phyloP scores from a whole-genome alignment of 2,113 vertebrate species.

The Thinocorus orbignyianus region DNA sequence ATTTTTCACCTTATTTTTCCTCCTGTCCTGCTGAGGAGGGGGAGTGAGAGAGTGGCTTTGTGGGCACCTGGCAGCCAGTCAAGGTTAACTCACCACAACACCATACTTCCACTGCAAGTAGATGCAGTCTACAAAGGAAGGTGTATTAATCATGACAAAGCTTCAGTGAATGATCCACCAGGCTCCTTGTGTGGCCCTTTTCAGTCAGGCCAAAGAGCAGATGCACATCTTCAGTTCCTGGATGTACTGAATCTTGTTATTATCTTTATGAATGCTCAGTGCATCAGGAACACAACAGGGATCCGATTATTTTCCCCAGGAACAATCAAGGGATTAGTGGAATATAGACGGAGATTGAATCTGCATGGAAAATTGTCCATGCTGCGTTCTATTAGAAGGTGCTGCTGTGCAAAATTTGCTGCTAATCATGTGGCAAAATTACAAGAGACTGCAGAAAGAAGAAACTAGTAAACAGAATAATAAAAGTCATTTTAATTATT shows the following conservation, averaged over 20 bases:
- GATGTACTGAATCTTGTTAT: constrained; percentile 61
- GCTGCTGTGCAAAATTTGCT: constrained; percentile 77
- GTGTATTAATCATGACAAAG: constrained; percentile 55
- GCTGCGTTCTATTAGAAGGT: constrained; percentile 87
- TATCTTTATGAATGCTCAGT: constrained; percentile 73
- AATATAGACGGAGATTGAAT: constrained; percentile 80
- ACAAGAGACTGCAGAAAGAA: constrained; percentile 58
- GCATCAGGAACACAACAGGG: constrained; percentile 66
- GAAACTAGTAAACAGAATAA: constrained; percentile 76
- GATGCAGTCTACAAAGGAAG: constrained; percentile 49
- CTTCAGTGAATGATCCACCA: constrained; percentile 28
- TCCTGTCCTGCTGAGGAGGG: neutral
- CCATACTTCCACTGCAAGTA: constrained; percentile 37
- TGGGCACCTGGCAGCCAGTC: neutral
- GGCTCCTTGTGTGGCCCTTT: constrained; percentile 33
- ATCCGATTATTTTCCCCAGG: constrained; percentile 67
- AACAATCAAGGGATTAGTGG: constrained; percentile 86
- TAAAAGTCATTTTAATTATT: constrained; percentile 74
- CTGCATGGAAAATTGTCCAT: constrained; percentile 75
- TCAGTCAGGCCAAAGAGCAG: constrained; percentile 65
- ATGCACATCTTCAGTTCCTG: constrained; percentile 64
- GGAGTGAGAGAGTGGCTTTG: fast-evolving
- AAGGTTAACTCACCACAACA: neutral
- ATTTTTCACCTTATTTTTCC: neutral
- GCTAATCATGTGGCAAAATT: constrained; percentile 75